These are phyloP conservation scores for Columba livia DNA, from an alignment of 2,113 vertebrate species.

Conservation along the genomic window DNA sequence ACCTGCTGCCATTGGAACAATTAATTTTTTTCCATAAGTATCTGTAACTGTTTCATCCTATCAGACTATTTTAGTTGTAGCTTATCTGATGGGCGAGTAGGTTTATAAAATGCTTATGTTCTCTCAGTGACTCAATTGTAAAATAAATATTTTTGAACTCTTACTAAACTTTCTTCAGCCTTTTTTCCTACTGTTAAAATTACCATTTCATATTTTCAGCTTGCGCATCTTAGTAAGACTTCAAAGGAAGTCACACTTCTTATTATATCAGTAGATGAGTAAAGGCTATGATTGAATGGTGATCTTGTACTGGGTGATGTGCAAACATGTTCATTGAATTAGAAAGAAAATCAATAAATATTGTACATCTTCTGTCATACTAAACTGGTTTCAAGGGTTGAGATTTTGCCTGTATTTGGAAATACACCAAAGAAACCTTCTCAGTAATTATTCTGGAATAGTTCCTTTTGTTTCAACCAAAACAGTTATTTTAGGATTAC, in stretches of 20 bases:
- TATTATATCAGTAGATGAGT: neutral
- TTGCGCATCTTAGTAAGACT: neutral
- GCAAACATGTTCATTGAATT: fast-evolving
- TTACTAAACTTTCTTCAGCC: neutral
- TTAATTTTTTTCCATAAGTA: neutral
- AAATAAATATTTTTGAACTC: neutral
- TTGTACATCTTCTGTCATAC: neutral
- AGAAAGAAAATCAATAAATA: neutral
- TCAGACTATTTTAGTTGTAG: neutral
- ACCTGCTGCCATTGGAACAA: neutral
- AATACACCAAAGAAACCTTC: neutral
- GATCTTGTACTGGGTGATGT: neutral
- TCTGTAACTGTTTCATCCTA: neutral
- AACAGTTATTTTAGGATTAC: neutral
- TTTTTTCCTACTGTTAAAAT: neutral
- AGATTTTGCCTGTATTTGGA: neutral
- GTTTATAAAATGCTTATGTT: neutral
- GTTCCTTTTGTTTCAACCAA: neutral
- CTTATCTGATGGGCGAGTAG: neutral
- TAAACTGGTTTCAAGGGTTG: neutral
- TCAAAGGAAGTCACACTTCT: neutral
- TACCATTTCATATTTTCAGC: neutral
- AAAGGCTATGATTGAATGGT: neutral
- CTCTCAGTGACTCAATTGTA: neutral
- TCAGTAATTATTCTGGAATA: neutral